A percentile compares a stretch with the other conserved stretches of the same genome.
Evolutionary conservation across 2,113 vertebrate species (phyloP).

Genomic region (Gymnobelideus leadbeateri): DNA sequence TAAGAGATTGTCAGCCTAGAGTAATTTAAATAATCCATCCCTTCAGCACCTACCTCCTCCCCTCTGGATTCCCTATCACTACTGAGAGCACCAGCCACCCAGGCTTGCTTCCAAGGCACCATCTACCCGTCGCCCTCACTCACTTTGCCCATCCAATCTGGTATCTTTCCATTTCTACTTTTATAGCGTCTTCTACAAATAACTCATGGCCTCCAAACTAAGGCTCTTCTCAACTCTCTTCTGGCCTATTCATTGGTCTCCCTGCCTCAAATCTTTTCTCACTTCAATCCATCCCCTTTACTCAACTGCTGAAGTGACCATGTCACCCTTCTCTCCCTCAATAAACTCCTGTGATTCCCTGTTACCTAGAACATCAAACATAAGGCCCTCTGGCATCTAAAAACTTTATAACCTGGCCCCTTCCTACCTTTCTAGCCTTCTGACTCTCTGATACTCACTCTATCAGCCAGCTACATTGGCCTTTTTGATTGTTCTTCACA

Average conservation of each 20-base stretch:
- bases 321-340: neutral
- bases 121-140: neutral
- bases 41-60: neutral
- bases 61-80: neutral
- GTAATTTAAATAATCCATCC: too few relatives aligned
- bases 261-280: neutral
- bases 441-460: neutral
- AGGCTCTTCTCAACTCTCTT: neutral
- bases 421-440: neutral
- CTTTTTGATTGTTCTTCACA: neutral
- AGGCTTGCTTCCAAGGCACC: neutral
- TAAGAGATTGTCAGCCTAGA: too few relatives aligned
- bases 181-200: neutral
- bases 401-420: neutral
- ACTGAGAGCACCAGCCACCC: neutral
- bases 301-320: neutral
- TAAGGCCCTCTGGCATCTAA: rapidly evolving
- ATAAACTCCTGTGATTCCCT: neutral
- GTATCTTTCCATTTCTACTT: neutral
- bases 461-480: neutral
- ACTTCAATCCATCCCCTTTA: neutral
- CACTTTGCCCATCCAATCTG: neutral
- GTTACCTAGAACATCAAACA: neutral
- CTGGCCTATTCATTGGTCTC: neutral
- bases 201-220: neutral